These are phyloP conservation scores for Catharus minimus DNA, from an alignment of 2,113 vertebrate species.

Conservation along the genomic window DNA sequence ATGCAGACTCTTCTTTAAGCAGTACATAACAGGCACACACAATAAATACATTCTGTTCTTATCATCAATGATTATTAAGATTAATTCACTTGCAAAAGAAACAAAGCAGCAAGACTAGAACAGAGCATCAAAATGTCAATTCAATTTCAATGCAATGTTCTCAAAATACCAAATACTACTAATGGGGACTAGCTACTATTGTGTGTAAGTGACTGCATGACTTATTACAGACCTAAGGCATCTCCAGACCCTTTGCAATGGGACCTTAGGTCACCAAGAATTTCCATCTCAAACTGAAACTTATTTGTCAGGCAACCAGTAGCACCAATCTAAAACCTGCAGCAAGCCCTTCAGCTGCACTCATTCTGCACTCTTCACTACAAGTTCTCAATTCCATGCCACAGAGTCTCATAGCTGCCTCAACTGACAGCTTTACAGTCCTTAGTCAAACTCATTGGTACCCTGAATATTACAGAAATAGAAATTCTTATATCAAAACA, in stretches of 20 bases:
- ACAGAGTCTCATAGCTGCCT: background rate
- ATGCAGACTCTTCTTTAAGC: background rate
- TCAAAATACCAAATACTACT: background rate
- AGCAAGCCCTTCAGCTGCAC: background rate
- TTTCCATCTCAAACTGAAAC: background rate
- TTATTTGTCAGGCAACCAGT: background rate
- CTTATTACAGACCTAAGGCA: background rate
- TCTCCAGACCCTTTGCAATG: background rate
- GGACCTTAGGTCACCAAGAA: background rate
- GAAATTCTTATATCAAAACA: background rate
- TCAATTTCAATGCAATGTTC: background rate
- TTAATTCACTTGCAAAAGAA: background rate
- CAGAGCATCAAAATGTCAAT: background rate
- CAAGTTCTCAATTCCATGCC: background rate
- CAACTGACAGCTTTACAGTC: background rate
- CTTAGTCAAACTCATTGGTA: background rate
- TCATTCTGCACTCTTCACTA: background rate
- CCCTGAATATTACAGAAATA: background rate
- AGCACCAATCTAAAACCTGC: background rate
- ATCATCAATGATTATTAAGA: rapidly evolving
- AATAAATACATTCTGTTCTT: background rate
- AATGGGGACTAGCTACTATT: background rate
- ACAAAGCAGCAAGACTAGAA: background rate
- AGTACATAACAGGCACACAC: background rate
- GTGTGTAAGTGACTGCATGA: background rate